Evolutionary conservation across 2,888 invertebrate species (phyloP), one percentile per base, ranked within the genome.

Genomic region (Aphidius colemani): DNA sequence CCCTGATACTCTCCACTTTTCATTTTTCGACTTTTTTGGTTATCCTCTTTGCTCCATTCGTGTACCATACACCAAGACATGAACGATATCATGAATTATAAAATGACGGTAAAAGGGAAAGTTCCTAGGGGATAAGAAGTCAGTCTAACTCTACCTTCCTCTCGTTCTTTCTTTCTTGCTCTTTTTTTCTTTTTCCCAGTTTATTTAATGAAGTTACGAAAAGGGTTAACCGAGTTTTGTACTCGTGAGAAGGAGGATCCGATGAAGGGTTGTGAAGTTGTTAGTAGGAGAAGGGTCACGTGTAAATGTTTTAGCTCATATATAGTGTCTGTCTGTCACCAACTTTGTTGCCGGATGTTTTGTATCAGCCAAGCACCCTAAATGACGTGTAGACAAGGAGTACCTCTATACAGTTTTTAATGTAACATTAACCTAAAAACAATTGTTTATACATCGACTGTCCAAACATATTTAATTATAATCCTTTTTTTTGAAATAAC

Each of bases 81-180:
- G 73, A 75, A 77, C 78, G 78, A 75, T 64, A 67, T 59, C 80
- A 79, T 82, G 81, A 82, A 82, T 82, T 81, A 82, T 82, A 80
- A 78, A 82, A 78, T 78, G 75, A 75, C 73, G 77, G 80, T 81
- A 81, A 82, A 82, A 81, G 81, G 80, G 80, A 82, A 81, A 82
- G 80, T 82, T 81, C 74, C 46, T 11, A 39, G 39, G 46, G 57
- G 39, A 57, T 45, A 46, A 57, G 39, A 45, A 57, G 18, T 48
- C 57, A 57, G 46, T 11, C 30, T 11, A 63, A 49, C 58, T 44
- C 58, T 44, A 10, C 11, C 49, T 53, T 49, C 11, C 61, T 41
- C 60, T 46, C 55, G 44, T 45, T 64, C 30, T 56, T 49, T 61
- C 57, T 30, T 30, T 30, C 30, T 30, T 30, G 3, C 6, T 3